Conservation (phyloP, 2,797 vertebrate species). For the Peromyscus attwateri region DNA sequence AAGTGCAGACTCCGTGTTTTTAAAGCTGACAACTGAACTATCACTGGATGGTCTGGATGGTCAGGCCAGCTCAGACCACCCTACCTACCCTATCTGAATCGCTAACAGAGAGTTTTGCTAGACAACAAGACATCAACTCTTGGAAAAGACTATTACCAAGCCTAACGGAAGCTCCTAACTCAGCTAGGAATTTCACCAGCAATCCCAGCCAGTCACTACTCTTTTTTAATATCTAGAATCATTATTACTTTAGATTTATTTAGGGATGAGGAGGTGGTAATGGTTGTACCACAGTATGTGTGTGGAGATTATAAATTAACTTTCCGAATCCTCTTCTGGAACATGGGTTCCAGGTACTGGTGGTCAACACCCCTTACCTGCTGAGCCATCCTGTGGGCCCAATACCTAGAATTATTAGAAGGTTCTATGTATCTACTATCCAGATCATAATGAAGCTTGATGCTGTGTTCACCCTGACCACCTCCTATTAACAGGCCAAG, state of each 20-base stretch:
- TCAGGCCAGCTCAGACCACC: not conserved
- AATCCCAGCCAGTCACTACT: not conserved
- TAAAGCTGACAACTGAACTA: not conserved
- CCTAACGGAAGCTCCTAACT: slow-evolving; percentile 33
- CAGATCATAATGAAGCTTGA: not conserved
- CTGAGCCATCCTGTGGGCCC: not conserved
- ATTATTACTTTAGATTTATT: not conserved
- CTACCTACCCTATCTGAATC: not conserved
- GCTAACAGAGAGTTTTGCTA: not conserved
- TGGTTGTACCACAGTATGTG: not conserved
- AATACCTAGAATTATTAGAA: slow-evolving; percentile 46
- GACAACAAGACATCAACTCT: not conserved
- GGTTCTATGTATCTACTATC: not conserved
- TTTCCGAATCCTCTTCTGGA: not conserved
- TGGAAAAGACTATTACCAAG: slow-evolving; percentile 3
- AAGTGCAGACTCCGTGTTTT: not conserved
- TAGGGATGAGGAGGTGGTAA: not conserved
- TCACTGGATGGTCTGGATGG: not conserved
- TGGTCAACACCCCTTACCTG: not conserved
- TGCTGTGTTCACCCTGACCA: slow-evolving; percentile 21
- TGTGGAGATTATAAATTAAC: not conserved
- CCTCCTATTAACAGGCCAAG: not conserved
- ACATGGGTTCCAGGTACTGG: not conserved
- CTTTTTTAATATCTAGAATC: not conserved
- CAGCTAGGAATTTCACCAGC: not conserved